Base-by-base conservation (phyloP, 2,797 vertebrate genomes). In the Oophaga sylvatica region DNA sequence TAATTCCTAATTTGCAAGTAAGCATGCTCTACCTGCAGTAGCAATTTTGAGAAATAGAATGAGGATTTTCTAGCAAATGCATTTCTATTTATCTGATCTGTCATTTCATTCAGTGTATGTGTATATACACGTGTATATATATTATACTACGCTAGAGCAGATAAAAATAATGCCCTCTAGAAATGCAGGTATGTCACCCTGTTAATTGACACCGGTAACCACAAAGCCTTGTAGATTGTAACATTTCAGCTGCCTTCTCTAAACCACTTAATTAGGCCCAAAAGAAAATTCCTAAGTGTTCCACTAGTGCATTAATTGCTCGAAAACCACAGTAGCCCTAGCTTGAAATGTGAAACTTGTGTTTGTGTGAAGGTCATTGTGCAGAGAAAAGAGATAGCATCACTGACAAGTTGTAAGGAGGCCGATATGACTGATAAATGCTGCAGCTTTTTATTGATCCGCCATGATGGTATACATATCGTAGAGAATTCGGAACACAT, bases 251-350 rank as follows among this genome's bases (percentile, higher is more conserved):
- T 93, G 89, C 90, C 82, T 87, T 83, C 92, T 89, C 87, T 88
- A 86, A 94, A 91, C 68, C 83, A 91, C 84, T 91, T 92, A 78
- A 78, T 92, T 93, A 92, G 93, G 92, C 82, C 31, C 6, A 26
- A 57, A 86, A 90, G 73, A 81, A 53, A 91, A 83, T 81, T 86
- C 70, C 87, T 22, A 90, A 90, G 77, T 93, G 83, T 81, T 91
- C 83, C 89, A 87, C 26, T 5, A 86, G 85, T 89, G 75, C 84
- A 90, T 92, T 56, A 77, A n/a, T 79, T 90, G 89, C 80, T 93
- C 92, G 85, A 86, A 92, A 91, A 86, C 84, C 90, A 0, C 78
- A 41, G 90, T 91, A 91, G 26, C 11, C 71, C 75, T 0, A 45
- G 89, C 60, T 83, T 90, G 90, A 90, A 90, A 89, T 89, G 63